These are phyloP conservation scores for Linepithema humile DNA, from an alignment of 1,140 invertebrate genomes.

Conservation along the genomic window DNA sequence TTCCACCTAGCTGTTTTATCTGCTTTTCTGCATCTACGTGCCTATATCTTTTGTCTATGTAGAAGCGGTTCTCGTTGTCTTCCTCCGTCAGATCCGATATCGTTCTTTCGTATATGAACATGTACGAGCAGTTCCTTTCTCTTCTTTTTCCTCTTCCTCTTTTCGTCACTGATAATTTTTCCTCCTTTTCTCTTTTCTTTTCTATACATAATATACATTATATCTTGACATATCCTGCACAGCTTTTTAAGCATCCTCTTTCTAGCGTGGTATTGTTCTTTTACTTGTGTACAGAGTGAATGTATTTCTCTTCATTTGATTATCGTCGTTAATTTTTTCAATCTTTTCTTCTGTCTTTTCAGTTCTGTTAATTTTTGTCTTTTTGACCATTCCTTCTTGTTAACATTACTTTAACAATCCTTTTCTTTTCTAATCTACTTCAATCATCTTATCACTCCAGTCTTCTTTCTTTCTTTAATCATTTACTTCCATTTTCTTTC, in stretches of 20 bases:
- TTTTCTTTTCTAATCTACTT: not conserved
- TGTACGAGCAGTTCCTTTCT: not conserved
- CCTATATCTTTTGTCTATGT: not conserved
- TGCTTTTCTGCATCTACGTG: constrained; percentile 9
- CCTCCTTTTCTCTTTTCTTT: not conserved
- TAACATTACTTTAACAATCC: not conserved
- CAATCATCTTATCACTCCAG: not conserved
- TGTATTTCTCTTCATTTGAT: not conserved
- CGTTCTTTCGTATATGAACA: constrained; percentile 18
- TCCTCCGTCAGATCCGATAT: constrained; percentile 3
- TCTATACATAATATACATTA: too few species aligned
- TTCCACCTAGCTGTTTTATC: constrained; percentile 36
- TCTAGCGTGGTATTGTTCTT: not conserved
- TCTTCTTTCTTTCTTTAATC: not conserved
- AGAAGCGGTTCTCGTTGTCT: constrained; percentile 23
- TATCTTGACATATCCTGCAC: not conserved
- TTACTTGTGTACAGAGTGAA: not conserved
- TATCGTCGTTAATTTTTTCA: not conserved
- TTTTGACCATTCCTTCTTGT: too few species aligned
- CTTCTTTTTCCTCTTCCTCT: not conserved
- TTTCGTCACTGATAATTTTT: not conserved
- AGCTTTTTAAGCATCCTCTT: not conserved
- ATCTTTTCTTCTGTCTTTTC: not conserved
- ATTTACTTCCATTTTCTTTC: not conserved
- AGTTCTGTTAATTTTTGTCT: not conserved